Evolutionary conservation across 2,797 vertebrate species (phyloP), one percentile per base, ranked within the genome.

Genomic region (Periophthalmus magnuspinnatus): DNA sequence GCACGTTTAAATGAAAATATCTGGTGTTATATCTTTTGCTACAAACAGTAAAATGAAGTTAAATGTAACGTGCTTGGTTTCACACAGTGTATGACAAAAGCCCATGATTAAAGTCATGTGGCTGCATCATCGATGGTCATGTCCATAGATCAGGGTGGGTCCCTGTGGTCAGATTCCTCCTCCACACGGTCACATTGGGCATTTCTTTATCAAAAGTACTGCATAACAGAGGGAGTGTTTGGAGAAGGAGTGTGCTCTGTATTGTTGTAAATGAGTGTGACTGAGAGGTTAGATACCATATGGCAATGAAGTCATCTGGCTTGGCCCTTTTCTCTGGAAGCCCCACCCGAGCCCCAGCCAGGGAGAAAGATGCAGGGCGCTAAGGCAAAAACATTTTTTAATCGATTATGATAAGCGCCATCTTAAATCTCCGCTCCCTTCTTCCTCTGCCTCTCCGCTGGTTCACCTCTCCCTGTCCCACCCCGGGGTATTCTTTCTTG

Each of bases 401-500:
- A 91, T 92, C 88, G 88, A 91, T 92, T 88, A 84, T 87, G 86
- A 89, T 91, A 91, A 90, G 81, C 84, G 79, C 78, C 80, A 82
- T 88, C 83, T 60, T 92, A 90, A 92, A 91, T 90, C 88, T 88
- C 68, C 22, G 17, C 71, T 76, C 78, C 75, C 74, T 74, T 68
- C 41, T 73, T 84, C 70, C 68, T 76, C 77, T 80, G 74, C 83
- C 76, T 72, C 81, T 75, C 67, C 71, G 34, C 81, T 86, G 73
- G 63, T 54, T 83, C 79, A 80, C 80, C 81, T 88, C 86, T 89
- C 84, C 79, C 81, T 88, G 83, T 82, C 86, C 83, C 79, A 90
- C 92, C 90, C 91, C 77, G 73, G 88, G 92, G 92, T 88, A 89
- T 90, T 91, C 84, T 90, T 93, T 93, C 86, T 93, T 94, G 92